phyloP scores from a whole-genome alignment of 2,113 vertebrate genomes.

The Phocoena phocoena region DNA sequence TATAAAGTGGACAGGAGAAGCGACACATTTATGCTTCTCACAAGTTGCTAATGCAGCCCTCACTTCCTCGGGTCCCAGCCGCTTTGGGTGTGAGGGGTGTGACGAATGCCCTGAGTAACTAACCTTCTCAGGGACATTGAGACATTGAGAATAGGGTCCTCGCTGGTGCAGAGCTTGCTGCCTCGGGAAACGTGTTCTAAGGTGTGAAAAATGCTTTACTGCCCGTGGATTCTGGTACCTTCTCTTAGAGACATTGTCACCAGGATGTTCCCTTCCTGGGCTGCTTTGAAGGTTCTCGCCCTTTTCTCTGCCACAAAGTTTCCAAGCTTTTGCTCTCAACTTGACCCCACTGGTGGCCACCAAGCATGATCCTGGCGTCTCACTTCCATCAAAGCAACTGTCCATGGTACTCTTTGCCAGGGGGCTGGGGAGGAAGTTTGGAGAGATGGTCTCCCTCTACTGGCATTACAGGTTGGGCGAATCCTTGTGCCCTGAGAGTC shows the following conservation, averaged over 20 bases:
- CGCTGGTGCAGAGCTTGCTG: not conserved
- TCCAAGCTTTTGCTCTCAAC: not conserved
- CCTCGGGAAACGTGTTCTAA: not conserved
- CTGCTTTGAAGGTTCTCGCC: accelerated
- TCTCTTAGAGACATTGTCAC: accelerated
- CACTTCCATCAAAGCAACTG: not conserved
- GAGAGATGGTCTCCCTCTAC: not conserved
- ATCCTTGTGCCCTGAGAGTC: not conserved
- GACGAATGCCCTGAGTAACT: not conserved
- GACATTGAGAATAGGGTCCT: not conserved
- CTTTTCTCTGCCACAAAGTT: not conserved
- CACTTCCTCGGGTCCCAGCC: accelerated
- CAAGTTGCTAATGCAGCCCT: accelerated
- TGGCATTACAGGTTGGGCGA: accelerated
- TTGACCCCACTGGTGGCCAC: not conserved
- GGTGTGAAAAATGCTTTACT: accelerated
- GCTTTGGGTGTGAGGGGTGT: not conserved
- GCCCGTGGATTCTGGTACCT: accelerated
- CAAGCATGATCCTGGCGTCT: not conserved
- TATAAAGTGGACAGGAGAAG: not conserved
- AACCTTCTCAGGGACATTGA: not conserved
- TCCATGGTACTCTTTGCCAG: accelerated
- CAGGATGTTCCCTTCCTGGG: no score
- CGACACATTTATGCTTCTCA: no score
- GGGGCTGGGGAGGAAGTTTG: accelerated